Base-by-base conservation (phyloP, 1,140 invertebrate species). In the Calliphora vicina region DNA sequence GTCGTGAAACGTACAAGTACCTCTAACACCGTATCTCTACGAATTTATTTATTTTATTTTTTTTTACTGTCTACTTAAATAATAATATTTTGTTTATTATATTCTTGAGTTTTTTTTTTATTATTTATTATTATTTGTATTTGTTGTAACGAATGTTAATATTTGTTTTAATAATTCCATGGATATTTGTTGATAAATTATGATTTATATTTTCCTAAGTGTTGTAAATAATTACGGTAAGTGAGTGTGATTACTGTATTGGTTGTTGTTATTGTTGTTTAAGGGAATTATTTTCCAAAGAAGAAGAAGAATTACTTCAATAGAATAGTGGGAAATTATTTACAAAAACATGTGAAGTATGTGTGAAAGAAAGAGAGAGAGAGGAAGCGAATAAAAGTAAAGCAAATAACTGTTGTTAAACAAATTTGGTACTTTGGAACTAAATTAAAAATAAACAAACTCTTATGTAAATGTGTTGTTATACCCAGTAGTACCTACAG, bases 161-260 rank as follows among this genome's bases (percentile, higher is more conserved):
- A 67, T 23, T 67, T 67, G n/a, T 67, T 67, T 23, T 23, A 23
- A 23, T 67, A 20, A 67, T 57, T 67, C 61, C 61, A 67, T 67
- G 23, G 35, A 23, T 10, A 67, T 67, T 67, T 67, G 9, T n/a
- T 71, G 17, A 23, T 17, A 43, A 42, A 82, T 43, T 80, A 90
- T 90, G 88, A 87, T 90, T 88, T 89, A 90, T 85, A 81, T 90
- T 83, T 90, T 89, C 83, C 85, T 90, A 71, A 89, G 87, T 83
- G 87, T 88, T 43, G 85, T 82, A 71, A 88, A 86, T 42, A 88
- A 88, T 84, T 90, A 90, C 80, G 88, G 88, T 90, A 84, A 90
- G 88, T 89, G 81, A 13, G 6, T 35, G 35, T 15, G 23, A 8
- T 20, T 25, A 57, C 3, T 57, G 17, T 57, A 6, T 17, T n/a